phyloP scores from a whole-genome alignment of 2,888 invertebrate genomes.

The Aethes cnicana region DNA sequence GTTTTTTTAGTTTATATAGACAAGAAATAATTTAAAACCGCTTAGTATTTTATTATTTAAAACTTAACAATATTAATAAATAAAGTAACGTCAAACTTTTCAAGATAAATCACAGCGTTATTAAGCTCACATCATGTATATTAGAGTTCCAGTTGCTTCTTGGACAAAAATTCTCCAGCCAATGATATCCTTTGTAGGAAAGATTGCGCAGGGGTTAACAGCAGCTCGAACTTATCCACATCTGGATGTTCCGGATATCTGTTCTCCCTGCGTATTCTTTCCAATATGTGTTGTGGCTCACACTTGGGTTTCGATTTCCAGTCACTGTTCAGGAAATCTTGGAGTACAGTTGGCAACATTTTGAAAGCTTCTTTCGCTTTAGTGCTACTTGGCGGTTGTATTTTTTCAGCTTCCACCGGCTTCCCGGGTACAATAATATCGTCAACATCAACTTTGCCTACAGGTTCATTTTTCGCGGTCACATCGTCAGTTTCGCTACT shows the following conservation, averaged over 20 bases:
- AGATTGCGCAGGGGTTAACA: conserved; percentile 91
- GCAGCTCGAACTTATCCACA: conserved; percentile 84
- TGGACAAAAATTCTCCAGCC: conserved; percentile 87
- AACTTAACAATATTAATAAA: conserved; percentile 28
- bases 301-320: conserved; percentile 81
- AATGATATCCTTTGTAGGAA: conserved; percentile 90
- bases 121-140: conserved; percentile 8
- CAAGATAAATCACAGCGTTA: too few species aligned
- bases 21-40: conserved; percentile 8
- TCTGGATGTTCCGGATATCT: conserved; percentile 83
- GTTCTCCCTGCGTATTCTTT: conserved; percentile 86
- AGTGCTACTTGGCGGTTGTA: conserved; percentile 59
- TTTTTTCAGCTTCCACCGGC: conserved; percentile 43
- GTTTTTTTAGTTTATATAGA: too few species aligned
- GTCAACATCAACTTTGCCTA: conserved; percentile 58
- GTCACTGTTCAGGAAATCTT: conserved; percentile 79
- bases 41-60: conserved; percentile 39
- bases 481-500: conserved; percentile 30
- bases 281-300: conserved; percentile 87
- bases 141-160: conserved; percentile 66
- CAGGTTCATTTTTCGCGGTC: conserved; percentile 25
- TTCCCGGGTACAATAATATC: conserved; percentile 64
- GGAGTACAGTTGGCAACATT: conserved; percentile 81
- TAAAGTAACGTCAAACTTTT: conserved; percentile 6
- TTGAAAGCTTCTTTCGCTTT: conserved; percentile 64